Base-by-base conservation (phyloP, 2,797 vertebrate genomes). In the Syngnathus acus region DNA sequence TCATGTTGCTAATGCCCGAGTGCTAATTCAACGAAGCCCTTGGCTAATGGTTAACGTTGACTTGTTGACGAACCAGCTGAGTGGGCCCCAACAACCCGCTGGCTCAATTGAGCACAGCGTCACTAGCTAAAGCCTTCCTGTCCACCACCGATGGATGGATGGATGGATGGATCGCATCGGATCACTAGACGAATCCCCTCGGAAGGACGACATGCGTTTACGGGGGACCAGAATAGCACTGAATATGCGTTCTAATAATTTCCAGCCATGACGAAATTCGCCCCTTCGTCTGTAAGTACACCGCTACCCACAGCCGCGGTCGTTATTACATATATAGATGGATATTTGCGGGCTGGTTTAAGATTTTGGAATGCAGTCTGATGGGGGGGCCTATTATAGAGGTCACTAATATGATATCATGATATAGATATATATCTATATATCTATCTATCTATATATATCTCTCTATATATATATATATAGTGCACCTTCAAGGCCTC, bases 11-110 rank as follows among this genome's bases (percentile, higher is more conserved):
- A 80, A 71, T 64, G 72, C 70, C 58, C 68, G 68, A 26, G 68
- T 72, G 86, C 82, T 78, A 73, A 74, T 72, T 82, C 64, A 57
- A 79, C 86, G 85, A 86, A 61, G 80, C 76, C 77, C 54, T 57
- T 78, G 72, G 82, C 86, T 87, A 85, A 45, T 45, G 65, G 86
- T 86, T 84, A 84, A 83, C 82, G 78, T 21, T 87, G 82, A 86
- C 85, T 89, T 88, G 87, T 89, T 88, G 88, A 87, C 85, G 85
- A 80, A 83, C 75, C 87, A 87, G 84, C 83, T 81, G 86, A 84
- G 86, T 74, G 84, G 88, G 86, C 85, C 87, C 81, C 75, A 62
- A 72, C 82, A 83, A 83, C 86, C 86, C 84, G 83, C 84, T 88
- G 87, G 83, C 85, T 88, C 38, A 16, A 16, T 32, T 57, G 81